Evolutionary conservation across 2,113 vertebrate species (phyloP), one percentile per base, ranked within the genome.

Genomic region (Malurus alboscapulatus): DNA sequence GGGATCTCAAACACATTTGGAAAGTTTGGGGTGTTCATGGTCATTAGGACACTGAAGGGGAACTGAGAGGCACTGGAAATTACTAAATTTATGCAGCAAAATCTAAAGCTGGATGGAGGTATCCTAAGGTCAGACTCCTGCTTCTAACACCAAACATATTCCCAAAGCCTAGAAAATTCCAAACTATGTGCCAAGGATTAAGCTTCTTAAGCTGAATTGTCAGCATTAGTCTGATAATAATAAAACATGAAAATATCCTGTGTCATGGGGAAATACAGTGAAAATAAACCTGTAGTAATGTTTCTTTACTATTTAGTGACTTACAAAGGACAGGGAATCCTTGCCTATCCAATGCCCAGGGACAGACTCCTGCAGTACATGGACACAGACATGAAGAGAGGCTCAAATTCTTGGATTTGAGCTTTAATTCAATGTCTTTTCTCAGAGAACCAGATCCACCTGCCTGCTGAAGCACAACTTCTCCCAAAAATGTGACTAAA

Each of bases 11-110:
- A 79, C 14, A 7, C 2, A 1, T 44, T 25, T 45, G 30, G 44
- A 47, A 36, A 54, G 20, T 29, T 51, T 42, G 26, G 18, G 32
- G 54, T 0, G 0, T 45, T 85, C 7, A 0, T 12, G 48, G 22
- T 19, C 36, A 38, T n/a, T 54, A 68, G 20, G 50, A 25, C 20
- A 7, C 29, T 34, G 54, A 78, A 51, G 36, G 29, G 51, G 80
- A 73, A 44, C 7, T 20, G n/a, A 50, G 51, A 34, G 14, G 24
- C 14, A 7, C n/a, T 40, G 68, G 25, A 47, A 63, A 69, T 0
- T 0, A 10, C 12, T 38, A 42, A 55, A 65, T 62, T 21, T 27
- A 19, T 27, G 27, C 32, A 72, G 45, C 7, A 44, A 53, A 87
- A 32, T 16, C 36, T 44, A 26, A 72, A 77, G 54, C 11, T 66